Evolutionary conservation across 2,797 vertebrate genomes (phyloP).

Genomic region (Triplophysa yarkandensis): DNA sequence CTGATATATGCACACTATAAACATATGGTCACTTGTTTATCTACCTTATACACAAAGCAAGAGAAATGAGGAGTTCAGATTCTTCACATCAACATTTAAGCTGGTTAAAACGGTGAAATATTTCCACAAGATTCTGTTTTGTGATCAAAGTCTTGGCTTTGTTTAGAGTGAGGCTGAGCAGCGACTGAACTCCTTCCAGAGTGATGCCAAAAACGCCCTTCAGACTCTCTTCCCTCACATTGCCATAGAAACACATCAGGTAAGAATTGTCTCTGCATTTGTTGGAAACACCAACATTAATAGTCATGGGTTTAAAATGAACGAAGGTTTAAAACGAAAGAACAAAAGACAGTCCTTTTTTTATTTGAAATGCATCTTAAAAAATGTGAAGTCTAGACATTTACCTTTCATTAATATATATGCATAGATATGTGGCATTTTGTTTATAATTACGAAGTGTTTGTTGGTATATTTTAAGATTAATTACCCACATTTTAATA

Average conservation of each 20-base stretch:
- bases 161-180: slow-evolving; percentile 73
- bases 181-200: slow-evolving; percentile 63
- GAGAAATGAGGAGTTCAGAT: slow-evolving; percentile 1
- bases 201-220: slow-evolving; percentile 70
- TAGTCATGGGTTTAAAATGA: too few relatives aligned
- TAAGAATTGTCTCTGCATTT: slow-evolving; percentile 50
- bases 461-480: too few relatives aligned
- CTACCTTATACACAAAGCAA: background rate
- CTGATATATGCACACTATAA: slow-evolving; percentile 28
- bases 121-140: background rate
- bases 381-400: too few relatives aligned
- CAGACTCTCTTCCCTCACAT: slow-evolving; percentile 74
- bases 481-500: too few relatives aligned
- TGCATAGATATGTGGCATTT: too few relatives aligned
- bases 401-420: too few relatives aligned
- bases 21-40: background rate
- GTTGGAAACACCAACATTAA: background rate
- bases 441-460: too few relatives aligned
- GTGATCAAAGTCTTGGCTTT: slow-evolving; percentile 25
- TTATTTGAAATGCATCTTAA: background rate
- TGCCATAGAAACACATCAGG: slow-evolving; percentile 73
- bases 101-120: background rate
- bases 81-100: background rate
- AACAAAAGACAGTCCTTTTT: too few relatives aligned
- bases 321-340: too few relatives aligned